A percentile compares a stretch with the other conserved stretches of the same genome.
These are phyloP conservation scores for Amiota communis DNA, from an alignment of 2,888 invertebrate species.

Conservation along the genomic window DNA sequence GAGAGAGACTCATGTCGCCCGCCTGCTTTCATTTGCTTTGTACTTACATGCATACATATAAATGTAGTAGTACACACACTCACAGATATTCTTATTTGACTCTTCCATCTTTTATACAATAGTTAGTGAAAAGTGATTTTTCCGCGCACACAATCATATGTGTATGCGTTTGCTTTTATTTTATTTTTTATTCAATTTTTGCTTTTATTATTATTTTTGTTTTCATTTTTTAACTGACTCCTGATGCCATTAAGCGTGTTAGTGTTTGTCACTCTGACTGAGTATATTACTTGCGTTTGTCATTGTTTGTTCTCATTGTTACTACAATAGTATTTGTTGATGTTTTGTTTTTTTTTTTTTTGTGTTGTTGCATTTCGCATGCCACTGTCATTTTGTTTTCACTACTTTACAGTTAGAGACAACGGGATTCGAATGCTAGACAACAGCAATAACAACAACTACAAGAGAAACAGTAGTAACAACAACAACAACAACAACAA, in stretches of 20 bases:
- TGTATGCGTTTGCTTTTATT: no score
- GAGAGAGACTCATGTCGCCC: no score
- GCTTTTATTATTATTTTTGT: constrained; percentile 34
- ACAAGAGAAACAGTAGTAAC: constrained; percentile 53
- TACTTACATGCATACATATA: no score
- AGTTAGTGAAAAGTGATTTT: no score
- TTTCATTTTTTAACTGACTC: constrained; percentile 32
- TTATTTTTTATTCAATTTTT: constrained; percentile 35
- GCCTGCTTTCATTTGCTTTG: no score
- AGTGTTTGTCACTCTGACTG: constrained; percentile 38
- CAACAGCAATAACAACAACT: constrained; percentile 34
- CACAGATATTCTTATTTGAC: no score
- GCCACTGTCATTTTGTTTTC: constrained; percentile 61
- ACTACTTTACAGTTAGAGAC: background rate
- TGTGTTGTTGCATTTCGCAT: constrained; percentile 60
- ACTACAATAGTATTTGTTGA: no score
- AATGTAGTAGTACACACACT: no score
- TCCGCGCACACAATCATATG: no score
- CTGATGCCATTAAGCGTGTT: constrained; percentile 48
- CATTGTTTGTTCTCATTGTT: constrained; percentile 52
- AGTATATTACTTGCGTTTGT: constrained; percentile 38
- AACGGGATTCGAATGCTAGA: constrained; percentile 31
- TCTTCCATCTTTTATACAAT: no score
- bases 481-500: constrained; percentile 47
- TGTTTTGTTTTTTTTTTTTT: constrained; percentile 46